phyloP scores from a whole-genome alignment of 2,113 vertebrate genomes.

The Sphaerodactylus townsendi region DNA sequence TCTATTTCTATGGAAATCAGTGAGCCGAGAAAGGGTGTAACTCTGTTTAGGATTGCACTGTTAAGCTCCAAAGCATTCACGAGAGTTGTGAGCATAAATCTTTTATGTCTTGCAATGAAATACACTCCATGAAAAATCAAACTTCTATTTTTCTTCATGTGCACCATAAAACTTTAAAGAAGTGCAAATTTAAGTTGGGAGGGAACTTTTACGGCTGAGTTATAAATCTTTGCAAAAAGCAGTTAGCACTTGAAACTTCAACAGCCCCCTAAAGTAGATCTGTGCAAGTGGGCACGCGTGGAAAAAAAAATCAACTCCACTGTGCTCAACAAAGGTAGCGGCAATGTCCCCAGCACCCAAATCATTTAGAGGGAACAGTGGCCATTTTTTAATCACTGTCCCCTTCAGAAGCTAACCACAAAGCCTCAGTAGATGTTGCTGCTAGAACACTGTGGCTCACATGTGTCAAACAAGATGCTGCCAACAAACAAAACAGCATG shows the following conservation, averaged over 20 bases:
- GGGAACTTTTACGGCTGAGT: conserved; percentile 54
- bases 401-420: conserved; percentile 52
- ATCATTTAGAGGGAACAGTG: conserved; percentile 51
- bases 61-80: not conserved
- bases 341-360: conserved; percentile 32
- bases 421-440: conserved; percentile 44
- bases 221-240: conserved; percentile 63
- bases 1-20: too few relatives aligned
- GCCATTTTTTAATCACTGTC: conserved; percentile 53
- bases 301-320: conserved; percentile 36
- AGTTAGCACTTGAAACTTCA: conserved; percentile 47
- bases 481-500: conserved; percentile 38
- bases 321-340: conserved; percentile 20
- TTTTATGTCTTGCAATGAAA: conserved; percentile 49
- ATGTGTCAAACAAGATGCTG: conserved; percentile 50
- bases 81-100: conserved; percentile 11
- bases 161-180: conserved; percentile 67
- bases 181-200: conserved; percentile 59
- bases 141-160: conserved; percentile 37
- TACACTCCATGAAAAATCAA: conserved; percentile 31
- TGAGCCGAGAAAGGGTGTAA: too few relatives aligned
- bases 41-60: too few relatives aligned
- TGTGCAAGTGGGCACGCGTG: conserved; percentile 30
- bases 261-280: conserved; percentile 53
- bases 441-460: conserved; percentile 48